Evolutionary conservation across 2,888 invertebrate genomes (phyloP), one percentile per base, ranked within the genome.

Genomic region (Gastrophysa polygoni): DNA sequence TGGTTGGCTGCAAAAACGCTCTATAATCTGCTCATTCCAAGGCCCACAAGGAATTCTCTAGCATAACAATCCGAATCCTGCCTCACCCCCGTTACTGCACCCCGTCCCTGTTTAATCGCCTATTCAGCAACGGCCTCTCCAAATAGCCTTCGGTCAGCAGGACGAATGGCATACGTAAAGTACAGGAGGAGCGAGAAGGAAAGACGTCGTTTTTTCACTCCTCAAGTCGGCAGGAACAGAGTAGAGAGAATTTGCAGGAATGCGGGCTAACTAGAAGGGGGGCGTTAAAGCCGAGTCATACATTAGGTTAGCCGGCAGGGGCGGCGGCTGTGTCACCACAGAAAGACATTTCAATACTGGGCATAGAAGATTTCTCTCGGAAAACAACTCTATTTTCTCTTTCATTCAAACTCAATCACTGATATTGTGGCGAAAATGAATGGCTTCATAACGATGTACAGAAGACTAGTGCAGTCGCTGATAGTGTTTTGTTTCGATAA

Each of bases 241-340:
- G 66, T 59, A 67, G 66, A 68, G 69, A 67, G 70, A 14, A 38
- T 68, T 68, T 69, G 68, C 71, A 70, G 71, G 73, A 71, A 69
- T 68, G 69, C 64, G 68, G 67, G 69, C 71, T 73, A 73, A 71
- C 70, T 71, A 73, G 69, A 59, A 65, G 64, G 66, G 64, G 63
- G 63, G 63, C 68, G 71, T 67, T 67, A 69, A 68, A 69, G 71
- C 71, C 71, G 74, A 78, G 77, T 77, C 78, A 78, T 79, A 79
- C 81, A 80, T 80, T 80, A 80, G 79, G 79, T 79, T 81, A 79
- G 80, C 78, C 79, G 79, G 70, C 63, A 63, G 56, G 55, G 59
- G 54, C 43, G 24, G 43, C 14, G 10, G 6, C 1, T 16, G 28
- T 21, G n/a, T 7, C 24, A 5, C 24, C 24, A 5, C 7, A 5